A percentile compares a stretch with the other conserved stretches of the same genome.
Conservation (phyloP, 2,113 vertebrate species). For the Hepsetus odoe region DNA sequence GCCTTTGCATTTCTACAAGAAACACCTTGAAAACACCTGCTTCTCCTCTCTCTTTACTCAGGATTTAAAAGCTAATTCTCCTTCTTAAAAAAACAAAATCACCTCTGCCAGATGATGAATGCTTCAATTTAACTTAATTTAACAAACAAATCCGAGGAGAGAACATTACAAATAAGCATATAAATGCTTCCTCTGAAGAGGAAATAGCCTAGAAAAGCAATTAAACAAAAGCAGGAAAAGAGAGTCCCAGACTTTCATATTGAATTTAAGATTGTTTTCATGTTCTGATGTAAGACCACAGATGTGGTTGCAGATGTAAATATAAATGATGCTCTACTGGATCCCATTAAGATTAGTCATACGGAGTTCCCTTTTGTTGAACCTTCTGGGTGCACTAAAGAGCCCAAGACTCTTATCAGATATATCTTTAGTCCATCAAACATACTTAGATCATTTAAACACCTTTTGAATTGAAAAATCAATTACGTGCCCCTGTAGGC, state of each 20-base stretch:
- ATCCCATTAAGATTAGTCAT: slow-evolving; percentile 12
- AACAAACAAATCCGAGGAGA: neutral
- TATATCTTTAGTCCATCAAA: slow-evolving; percentile 56
- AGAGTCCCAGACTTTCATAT: neutral
- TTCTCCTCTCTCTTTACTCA: neutral
- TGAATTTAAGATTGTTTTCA: neutral
- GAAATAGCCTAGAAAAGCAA: neutral
- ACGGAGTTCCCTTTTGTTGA: neutral
- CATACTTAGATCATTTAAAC: slow-evolving; percentile 59
- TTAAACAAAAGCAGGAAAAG: neutral
- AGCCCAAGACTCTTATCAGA: slow-evolving; percentile 62
- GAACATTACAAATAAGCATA: slow-evolving; percentile 1
- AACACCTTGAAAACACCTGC: slow-evolving; percentile 20
- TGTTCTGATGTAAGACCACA: neutral
- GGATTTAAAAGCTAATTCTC: slow-evolving; percentile 4
- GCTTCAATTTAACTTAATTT: slow-evolving; percentile 14
- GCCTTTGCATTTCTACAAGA: neutral
- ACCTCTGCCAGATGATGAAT: slow-evolving; percentile 19
- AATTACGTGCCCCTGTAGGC: slow-evolving; percentile 53
- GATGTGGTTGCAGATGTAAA: too few species aligned
- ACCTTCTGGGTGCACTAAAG: slow-evolving; percentile 35
- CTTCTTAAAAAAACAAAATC: slow-evolving; percentile 3
- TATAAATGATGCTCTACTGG: neutral
- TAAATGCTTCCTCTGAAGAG: slow-evolving; percentile 10
- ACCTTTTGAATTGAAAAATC: slow-evolving; percentile 60